Evolutionary conservation across 2,113 vertebrate species (phyloP).

Genomic region (Meles meles): DNA sequence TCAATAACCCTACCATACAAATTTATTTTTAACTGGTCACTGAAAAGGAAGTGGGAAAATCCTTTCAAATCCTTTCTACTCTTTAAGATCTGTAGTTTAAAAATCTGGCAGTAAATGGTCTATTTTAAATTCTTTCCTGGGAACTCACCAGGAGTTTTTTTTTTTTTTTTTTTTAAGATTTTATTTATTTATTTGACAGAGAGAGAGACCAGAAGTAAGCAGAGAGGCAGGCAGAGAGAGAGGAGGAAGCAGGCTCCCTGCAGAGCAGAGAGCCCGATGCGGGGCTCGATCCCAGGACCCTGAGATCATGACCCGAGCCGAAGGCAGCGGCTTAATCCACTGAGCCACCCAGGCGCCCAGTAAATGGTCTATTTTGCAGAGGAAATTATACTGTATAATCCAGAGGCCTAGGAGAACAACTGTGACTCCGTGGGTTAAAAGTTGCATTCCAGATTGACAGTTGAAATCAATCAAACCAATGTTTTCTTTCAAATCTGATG

Average conservation of each 20-base stretch:
- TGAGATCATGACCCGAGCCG: too few relatives aligned
- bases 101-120: background rate
- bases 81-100: conserved; percentile 2
- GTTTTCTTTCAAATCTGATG: background rate
- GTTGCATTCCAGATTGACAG: background rate
- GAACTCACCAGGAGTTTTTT: too few relatives aligned
- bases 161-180: too few relatives aligned
- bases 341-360: too few relatives aligned
- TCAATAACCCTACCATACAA: background rate
- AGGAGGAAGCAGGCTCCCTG: too few relatives aligned
- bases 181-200: too few relatives aligned
- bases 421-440: background rate
- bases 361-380: background rate
- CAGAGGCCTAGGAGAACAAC: background rate
- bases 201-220: too few relatives aligned
- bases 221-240: too few relatives aligned
- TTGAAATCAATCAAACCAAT: background rate
- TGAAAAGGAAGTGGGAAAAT: background rate
- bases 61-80: background rate
- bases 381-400: background rate
- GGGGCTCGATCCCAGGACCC: too few relatives aligned
- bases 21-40: background rate
- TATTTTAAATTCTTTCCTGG: too few relatives aligned
- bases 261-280: too few relatives aligned
- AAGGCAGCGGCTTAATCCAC: too few relatives aligned